Evolutionary conservation across 2,888 invertebrate genomes (phyloP), one percentile per base, ranked within the genome.

Genomic region (Metalampra italica): DNA sequence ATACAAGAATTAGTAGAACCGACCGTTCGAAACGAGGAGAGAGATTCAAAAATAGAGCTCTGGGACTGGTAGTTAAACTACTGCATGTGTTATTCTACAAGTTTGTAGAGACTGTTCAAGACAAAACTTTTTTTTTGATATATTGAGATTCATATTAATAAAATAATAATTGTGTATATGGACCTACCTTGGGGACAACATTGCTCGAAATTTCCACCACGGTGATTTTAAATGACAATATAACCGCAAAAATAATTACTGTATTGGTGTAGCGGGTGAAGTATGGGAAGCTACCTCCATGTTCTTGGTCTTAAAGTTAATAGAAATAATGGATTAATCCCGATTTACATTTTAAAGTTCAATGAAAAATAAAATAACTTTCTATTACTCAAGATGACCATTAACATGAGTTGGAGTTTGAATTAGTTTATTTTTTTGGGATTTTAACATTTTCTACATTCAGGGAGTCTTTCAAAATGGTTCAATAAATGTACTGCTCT

Each of bases 241-340:
- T 67, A 66, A 68, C 69, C 69, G 70, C 60, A 63, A 54, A 58
- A 54, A 58, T 62, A 60, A 63, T 59, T 67, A 65, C 72, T 75
- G 67, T 77, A 70, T 70, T 78, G 86, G 86, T 85, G 85, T 87
- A 87, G 86, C 62, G 86, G 86, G 85, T 62, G 74, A 71, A 67
- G 62, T 69, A 62, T 70, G 77, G 78, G 76, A 3, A 22, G 5
- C 22, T 73, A 71, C 68, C 66, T 62, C 70, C 71, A 64, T 61
- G 68, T 68, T 70, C 68, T 73, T 70, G 69, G 68, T 68, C 60
- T 66, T 60, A 59, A 76, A 66, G 68, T 75, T 81, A 72, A 73
- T 64, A 62, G 62, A 36, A 36, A n/a, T 11, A 36, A 36, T n/a
- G 7, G 32, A 22, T 22, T 22, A 3, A 22, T 22, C 22, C 22